These are phyloP conservation scores for Tetragonula clypearis DNA, from an alignment of 1,140 invertebrate genomes.

Conservation along the genomic window DNA sequence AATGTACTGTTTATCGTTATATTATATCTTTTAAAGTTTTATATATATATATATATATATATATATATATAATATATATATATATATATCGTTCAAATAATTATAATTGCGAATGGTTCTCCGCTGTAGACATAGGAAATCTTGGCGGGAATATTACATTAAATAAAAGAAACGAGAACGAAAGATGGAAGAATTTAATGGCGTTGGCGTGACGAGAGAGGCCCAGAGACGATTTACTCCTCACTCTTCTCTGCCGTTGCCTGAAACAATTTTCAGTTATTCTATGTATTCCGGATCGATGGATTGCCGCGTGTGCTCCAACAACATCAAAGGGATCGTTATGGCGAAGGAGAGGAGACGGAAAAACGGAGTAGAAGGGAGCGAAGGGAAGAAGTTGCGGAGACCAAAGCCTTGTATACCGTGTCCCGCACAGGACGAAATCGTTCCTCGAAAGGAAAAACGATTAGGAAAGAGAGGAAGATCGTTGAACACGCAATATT, in stretches of 20 bases:
- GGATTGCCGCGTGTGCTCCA: constrained; percentile 33
- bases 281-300: constrained; percentile 30
- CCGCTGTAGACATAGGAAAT: no score
- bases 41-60: no score
- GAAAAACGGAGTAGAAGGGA: background rate
- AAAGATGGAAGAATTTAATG: constrained; percentile 24
- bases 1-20: no score
- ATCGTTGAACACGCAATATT: constrained; percentile 46
- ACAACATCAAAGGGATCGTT: constrained; percentile 54
- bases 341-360: background rate
- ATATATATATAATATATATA: no score
- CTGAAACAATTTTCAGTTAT: constrained; percentile 55
- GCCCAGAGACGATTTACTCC: background rate
- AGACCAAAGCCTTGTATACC: constrained; percentile 29
- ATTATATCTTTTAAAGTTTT: no score
- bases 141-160: no score
- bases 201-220: background rate
- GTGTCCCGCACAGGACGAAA: constrained; percentile 41
- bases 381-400: background rate
- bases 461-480: constrained; percentile 42
- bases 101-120: no score
- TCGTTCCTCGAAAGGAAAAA: constrained; percentile 44
- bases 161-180: no score
- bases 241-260: background rate
- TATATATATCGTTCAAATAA: no score